Conservation (phyloP, 2,888 invertebrate genomes). For the Beris chalybata region DNA sequence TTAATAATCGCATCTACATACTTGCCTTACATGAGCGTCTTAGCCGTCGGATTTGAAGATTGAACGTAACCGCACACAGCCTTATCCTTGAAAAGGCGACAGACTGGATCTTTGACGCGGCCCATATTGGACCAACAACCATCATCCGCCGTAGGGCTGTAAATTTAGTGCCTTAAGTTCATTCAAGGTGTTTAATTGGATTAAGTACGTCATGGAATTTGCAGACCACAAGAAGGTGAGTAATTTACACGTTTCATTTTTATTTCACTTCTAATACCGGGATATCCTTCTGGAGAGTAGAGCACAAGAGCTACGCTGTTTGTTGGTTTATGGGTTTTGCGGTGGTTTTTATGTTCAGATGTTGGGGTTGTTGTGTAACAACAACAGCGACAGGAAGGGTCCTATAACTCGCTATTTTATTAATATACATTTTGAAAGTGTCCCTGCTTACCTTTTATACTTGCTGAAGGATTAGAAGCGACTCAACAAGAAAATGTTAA, state of each 20-base stretch:
- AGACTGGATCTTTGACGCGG: not conserved
- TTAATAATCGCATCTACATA: slow-evolving; percentile 13
- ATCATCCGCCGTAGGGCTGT: not conserved
- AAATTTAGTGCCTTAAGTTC: not conserved
- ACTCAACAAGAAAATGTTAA: too few species aligned
- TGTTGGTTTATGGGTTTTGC: not conserved
- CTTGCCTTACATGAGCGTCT: not conserved
- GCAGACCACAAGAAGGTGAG: slow-evolving; percentile 26
- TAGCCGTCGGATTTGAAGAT: too few species aligned
- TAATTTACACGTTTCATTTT: slow-evolving; percentile 18
- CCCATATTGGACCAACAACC: not conserved
- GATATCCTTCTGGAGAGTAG: not conserved
- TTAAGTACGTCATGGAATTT: slow-evolving; percentile 31
- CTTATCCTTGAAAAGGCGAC: too few species aligned
- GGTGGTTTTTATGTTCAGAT: not conserved
- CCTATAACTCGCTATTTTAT: too few species aligned
- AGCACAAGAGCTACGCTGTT: too few species aligned
- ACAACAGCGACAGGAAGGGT: too few species aligned
- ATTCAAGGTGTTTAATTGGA: slow-evolving; percentile 31
- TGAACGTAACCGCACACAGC: too few species aligned
- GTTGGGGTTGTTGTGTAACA: too few species aligned
- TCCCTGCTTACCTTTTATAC: too few species aligned
- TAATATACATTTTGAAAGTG: too few species aligned
- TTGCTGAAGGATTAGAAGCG: too few species aligned
- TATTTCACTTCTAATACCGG: not conserved